Base-by-base conservation (phyloP, 1,140 invertebrate genomes). In the Heliconius eleuchia region DNA sequence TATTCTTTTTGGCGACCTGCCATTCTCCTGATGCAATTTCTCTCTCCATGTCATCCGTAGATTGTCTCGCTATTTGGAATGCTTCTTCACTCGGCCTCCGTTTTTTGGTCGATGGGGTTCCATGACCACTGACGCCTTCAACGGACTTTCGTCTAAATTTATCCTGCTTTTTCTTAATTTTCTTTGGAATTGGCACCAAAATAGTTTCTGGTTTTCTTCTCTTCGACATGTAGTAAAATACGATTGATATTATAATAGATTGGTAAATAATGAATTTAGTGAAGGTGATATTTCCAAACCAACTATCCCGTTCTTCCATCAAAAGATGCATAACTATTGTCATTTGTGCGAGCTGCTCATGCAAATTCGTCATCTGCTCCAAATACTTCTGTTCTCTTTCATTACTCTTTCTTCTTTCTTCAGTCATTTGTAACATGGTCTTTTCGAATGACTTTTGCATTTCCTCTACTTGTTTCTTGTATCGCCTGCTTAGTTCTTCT, bases 391-490 rank as follows among this genome's bases (percentile, higher is more conserved):
- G 94, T 83, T 97, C 97, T 42, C 96, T 95, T 82, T 98, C 97
- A 75, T 96, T 96, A 50, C 96, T 95, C 82, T 96, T 96, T 57
- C 95, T 95, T 18, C 96, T 96, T 84, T 98, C 97, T 81, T 98
- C 97, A 70, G 96, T 96, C 89, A 98, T 95, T 27, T 96, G 96
- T 3, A 95, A 93, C 66, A 98, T 95, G 0, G 98, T 98, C 81
- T 97, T 97, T 84, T 98, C 97, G 77, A 99, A 96, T 5, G 97
- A 96, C 78, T 96, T 96, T 90, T 98, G 97, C 96, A 98, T 98
- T 88, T 99, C 98, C 91, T 99, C 99, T 46, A 99, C 98, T 95
- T 99, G 99, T 81, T 98, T 98, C 84, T 99, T 99, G 92, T 99
- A 99, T 66, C 98, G 96, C 55, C 97, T 96, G 91, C 98, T 99